Evolutionary conservation across 2,797 vertebrate genomes (phyloP), one percentile per base, ranked within the genome.

Genomic region (Microchirus variegatus): DNA sequence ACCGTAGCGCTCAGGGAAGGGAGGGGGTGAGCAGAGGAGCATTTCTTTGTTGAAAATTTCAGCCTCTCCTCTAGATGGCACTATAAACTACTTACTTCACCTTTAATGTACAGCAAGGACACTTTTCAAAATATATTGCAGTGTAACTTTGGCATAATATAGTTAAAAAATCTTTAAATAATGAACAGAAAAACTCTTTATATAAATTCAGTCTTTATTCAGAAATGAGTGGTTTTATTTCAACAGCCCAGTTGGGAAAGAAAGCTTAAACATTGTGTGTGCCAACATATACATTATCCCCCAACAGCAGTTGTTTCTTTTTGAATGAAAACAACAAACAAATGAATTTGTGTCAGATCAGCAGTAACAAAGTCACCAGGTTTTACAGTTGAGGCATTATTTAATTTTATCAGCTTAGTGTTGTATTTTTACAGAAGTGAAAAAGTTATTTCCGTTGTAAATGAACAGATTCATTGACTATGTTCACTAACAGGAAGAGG

Each of bases 191-290:
- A 1, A 26, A 1, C 5, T 0, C 43, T 53, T 12, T 67, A 58
- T 17, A 73, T 42, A 84, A 87, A 83, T 55, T 6, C 31, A 31
- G 31, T 31, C 31, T 88, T 89, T 90, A 86, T 86, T 87, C 41
- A 62, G 15, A 70, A 63, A 7, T 50, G 51, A 56, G 55, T 67
- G 5, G 6, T 67, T 58, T n/a, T n/a, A n/a, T n/a, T 42, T 74
- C 3, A 60, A 77, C 64, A 77, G 48, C 62, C 1, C 4, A 16
- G 53, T 65, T 4, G 41, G 3, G 57, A 64, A 63, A 57, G 13
- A 65, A 16, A 56, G 35, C 53, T 75, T 31, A 62, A 72, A 66
- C n/a, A 4, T 17, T 40, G 48, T 52, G 36, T 41, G 18, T 12
- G 12, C n/a, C 12, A 60, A 57, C 43, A 50, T 46, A 46, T 43